Conservation (phyloP, 2,113 vertebrate genomes). For the Marmota monax region DNA sequence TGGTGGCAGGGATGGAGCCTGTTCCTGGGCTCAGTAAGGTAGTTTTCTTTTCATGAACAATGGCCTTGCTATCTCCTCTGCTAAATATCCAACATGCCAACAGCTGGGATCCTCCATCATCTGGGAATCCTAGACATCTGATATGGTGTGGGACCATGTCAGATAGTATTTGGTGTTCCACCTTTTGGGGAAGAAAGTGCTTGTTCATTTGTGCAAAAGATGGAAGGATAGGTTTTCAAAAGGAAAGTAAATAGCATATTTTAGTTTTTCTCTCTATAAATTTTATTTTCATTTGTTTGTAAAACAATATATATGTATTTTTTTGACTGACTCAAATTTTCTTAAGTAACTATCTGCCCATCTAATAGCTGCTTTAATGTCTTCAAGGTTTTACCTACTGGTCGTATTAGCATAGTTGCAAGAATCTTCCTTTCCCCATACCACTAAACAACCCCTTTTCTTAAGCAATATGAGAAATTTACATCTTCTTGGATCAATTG, state of each 20-base stretch:
- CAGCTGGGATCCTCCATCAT: background rate
- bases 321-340: background rate
- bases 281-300: constrained; percentile 42
- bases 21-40: background rate
- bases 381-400: background rate
- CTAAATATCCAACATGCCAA: background rate
- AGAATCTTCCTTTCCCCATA: background rate
- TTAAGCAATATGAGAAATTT: background rate
- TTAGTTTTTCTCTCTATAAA: background rate
- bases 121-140: background rate
- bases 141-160: background rate
- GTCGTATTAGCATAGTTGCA: background rate
- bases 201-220: background rate
- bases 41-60: background rate
- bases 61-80: background rate
- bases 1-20: background rate
- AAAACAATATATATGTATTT: background rate
- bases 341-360: background rate
- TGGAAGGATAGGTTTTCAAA: constrained; percentile 2
- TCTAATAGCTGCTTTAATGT: background rate
- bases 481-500: background rate
- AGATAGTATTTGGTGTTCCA: background rate
- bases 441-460: background rate
- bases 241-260: background rate
- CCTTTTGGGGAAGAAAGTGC: background rate